Evolutionary conservation across 2,888 invertebrate genomes (phyloP).

Genomic region (Luffia ferchaultella): DNA sequence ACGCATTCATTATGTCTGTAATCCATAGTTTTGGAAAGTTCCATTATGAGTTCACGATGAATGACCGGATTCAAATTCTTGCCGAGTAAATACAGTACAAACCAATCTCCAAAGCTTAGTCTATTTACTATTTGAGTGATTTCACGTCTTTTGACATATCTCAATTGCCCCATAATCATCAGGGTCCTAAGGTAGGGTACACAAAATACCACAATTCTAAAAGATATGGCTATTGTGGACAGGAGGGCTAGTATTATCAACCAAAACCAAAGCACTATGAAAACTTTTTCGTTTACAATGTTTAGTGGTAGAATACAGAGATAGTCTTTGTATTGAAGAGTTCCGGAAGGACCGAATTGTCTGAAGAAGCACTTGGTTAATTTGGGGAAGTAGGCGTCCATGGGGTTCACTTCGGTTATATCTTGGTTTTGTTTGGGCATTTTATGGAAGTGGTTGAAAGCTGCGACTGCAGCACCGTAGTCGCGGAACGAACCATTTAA

Average conservation of each 20-base stretch:
- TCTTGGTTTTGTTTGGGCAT: constrained; percentile 25
- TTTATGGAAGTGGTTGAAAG: constrained; percentile 45
- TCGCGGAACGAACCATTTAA: constrained; percentile 68
- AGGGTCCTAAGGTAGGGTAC: constrained; percentile 66
- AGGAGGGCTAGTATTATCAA: constrained; percentile 69
- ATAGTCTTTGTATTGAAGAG: constrained; percentile 63
- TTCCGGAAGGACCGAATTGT: constrained; percentile 68
- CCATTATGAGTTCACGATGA: constrained; percentile 69
- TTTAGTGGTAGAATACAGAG: constrained; percentile 81
- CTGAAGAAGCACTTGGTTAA: constrained; percentile 70
- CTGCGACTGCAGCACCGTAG: constrained; percentile 65
- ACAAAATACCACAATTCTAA: constrained; percentile 66
- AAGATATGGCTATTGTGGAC: constrained; percentile 70
- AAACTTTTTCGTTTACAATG: constrained; percentile 82
- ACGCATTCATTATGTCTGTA: constrained; percentile 33
- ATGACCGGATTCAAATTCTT: constrained; percentile 78
- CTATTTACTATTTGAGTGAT: constrained; percentile 59
- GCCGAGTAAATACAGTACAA: constrained; percentile 76
- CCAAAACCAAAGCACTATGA: constrained; percentile 80
- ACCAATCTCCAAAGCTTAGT: constrained; percentile 78
- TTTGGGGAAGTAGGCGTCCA: constrained; percentile 75
- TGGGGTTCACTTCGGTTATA: constrained; percentile 65
- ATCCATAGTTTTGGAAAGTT: constrained; percentile 49
- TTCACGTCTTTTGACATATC: constrained; percentile 55
- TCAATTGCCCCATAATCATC: constrained; percentile 69